A percentile compares a stretch with the other conserved stretches of the same genome.
Conservation (phyloP, 2,888 invertebrate species). For the Abscondita cerata region DNA sequence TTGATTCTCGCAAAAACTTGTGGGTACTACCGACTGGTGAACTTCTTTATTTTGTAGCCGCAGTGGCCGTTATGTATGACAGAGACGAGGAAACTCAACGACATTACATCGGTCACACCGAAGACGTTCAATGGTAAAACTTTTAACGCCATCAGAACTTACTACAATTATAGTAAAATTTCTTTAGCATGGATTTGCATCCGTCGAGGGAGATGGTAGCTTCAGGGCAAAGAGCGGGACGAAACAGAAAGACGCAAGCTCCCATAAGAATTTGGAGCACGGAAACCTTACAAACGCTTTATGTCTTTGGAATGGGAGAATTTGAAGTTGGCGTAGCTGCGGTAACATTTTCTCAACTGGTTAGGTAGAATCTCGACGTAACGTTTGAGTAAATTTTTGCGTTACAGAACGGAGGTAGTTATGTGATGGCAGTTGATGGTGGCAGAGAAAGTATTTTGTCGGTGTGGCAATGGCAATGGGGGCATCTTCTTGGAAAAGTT, state of each 20-base stretch:
- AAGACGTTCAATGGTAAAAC: constrained; percentile 88
- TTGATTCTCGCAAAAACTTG: constrained; percentile 86
- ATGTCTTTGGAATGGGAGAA: constrained; percentile 91
- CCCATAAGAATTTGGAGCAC: constrained; percentile 94
- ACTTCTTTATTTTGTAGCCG: constrained; percentile 90
- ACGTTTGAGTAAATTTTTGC: constrained; percentile 4
- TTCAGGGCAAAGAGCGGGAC: constrained; percentile 86
- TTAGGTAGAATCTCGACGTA: constrained; percentile 49
- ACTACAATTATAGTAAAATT: neutral
- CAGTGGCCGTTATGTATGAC: constrained; percentile 88
- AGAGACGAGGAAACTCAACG: constrained; percentile 86
- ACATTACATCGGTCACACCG: constrained; percentile 90
- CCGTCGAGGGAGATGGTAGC: constrained; percentile 88
- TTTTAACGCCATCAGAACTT: constrained; percentile 1
- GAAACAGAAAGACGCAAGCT: constrained; percentile 84
- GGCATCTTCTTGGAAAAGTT: constrained; percentile 90
- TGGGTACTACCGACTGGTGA: constrained; percentile 95
- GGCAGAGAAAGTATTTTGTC: constrained; percentile 89
- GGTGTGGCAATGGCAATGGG: constrained; percentile 97
- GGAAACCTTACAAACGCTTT: constrained; percentile 84
- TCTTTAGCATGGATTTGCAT: constrained; percentile 81
- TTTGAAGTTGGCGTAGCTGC: constrained; percentile 87
- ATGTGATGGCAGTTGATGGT: constrained; percentile 87
- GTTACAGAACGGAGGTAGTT: constrained; percentile 84
- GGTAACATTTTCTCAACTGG: constrained; percentile 88